A percentile compares a stretch with the other conserved stretches of the same genome.
These are phyloP conservation scores for Alcis repandata DNA, from an alignment of 2,888 invertebrate genomes.

Conservation along the genomic window DNA sequence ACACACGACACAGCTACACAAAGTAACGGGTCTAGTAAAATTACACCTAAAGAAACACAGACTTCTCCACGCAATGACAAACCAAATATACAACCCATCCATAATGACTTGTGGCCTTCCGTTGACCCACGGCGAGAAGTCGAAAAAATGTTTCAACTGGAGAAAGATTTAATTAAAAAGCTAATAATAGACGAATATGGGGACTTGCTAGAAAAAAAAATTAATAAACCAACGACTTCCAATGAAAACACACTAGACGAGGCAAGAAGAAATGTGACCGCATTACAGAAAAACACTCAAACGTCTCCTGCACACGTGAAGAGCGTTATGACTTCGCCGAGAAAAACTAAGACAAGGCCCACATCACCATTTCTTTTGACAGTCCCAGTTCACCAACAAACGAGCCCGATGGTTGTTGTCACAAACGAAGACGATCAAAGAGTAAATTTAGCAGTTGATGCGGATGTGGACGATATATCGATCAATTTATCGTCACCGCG, in stretches of 20 bases:
- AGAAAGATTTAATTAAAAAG: constrained; percentile 80
- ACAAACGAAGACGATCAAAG: constrained; percentile 58
- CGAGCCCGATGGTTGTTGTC: constrained; percentile 68
- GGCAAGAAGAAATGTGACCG: constrained; percentile 59
- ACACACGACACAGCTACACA: constrained; percentile 80
- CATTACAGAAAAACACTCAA: constrained; percentile 78
- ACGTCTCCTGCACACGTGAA: constrained; percentile 80
- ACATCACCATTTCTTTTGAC: constrained; percentile 73
- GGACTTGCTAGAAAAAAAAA: constrained; percentile 71
- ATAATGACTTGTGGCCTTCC: constrained; percentile 74
- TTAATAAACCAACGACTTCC: constrained; percentile 74
- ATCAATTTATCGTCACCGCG: constrained; percentile 79
- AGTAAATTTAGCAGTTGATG: constrained; percentile 57
- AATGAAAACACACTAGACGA: constrained; percentile 53
- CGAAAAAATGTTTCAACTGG: constrained; percentile 74
- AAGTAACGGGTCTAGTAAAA: constrained; percentile 66
- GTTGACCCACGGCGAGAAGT: constrained; percentile 73
- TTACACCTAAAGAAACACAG: constrained; percentile 79
- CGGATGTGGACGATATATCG: constrained; percentile 70
- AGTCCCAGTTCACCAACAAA: constrained; percentile 68
- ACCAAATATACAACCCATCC: constrained; percentile 68
- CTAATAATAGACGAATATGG: constrained; percentile 78
- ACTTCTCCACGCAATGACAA: constrained; percentile 72
- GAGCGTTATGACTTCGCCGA: constrained; percentile 81
- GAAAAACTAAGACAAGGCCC: constrained; percentile 74